A percentile compares a stretch with the other conserved stretches of the same genome.
Evolutionary conservation across 2,797 vertebrate genomes (phyloP).

Genomic region (Dermochelys coriacea): DNA sequence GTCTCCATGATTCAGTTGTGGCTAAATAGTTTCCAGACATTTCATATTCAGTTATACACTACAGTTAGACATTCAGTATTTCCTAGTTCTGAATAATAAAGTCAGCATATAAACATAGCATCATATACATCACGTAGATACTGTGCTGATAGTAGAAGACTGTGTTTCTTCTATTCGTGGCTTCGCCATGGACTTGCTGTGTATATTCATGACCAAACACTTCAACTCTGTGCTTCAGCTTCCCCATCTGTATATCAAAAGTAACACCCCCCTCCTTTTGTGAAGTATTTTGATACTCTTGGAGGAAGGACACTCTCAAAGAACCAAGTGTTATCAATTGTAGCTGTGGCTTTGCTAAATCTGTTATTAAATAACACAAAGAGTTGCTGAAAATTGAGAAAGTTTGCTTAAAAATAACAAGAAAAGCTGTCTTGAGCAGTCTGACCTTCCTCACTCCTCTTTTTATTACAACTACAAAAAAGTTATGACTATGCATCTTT

Average conservation of each 20-base stretch:
- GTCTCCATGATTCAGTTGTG: not conserved
- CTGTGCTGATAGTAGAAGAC: not conserved
- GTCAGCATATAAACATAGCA: not conserved
- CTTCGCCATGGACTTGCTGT: not conserved
- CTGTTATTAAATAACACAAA: conserved; percentile 28
- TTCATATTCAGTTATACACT: not conserved
- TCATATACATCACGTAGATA: not conserved
- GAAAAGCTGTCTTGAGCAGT: not conserved
- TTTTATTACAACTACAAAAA: not conserved
- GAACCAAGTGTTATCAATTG: conserved; percentile 4
- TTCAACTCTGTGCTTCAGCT: not conserved
- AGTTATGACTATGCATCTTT: not conserved
- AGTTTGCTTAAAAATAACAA: conserved; percentile 40
- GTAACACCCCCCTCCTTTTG: conserved; percentile 19
- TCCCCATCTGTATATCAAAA: not conserved
- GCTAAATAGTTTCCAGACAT: conserved; percentile 37
- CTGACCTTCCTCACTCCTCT: not conserved
- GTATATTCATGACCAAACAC: not conserved
- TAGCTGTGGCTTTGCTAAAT: conserved; percentile 13
- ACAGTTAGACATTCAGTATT: not conserved
- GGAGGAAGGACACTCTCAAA: not conserved
- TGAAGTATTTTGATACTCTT: conserved; percentile 5
- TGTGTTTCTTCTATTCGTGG: not conserved
- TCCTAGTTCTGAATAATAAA: not conserved
- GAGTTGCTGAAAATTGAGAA: conserved; percentile 49